Evolutionary conservation across 2,888 invertebrate genomes (phyloP).

Genomic region (Tetheella fluctuosa): DNA sequence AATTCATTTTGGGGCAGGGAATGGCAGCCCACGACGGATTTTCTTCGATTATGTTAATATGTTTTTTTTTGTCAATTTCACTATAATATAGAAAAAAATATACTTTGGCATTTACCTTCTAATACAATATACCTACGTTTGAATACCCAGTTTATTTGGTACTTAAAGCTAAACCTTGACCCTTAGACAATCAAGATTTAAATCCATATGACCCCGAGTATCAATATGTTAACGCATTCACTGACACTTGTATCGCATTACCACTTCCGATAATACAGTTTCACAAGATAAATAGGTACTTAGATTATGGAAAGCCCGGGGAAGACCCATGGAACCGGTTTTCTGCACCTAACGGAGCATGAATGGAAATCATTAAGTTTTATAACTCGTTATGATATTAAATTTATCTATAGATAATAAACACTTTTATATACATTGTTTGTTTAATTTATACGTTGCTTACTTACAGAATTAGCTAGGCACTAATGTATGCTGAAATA

Average conservation of each 20-base stretch:
- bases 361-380: conserved; percentile 23
- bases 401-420: not conserved
- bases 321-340: conserved; percentile 10
- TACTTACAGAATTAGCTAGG: not conserved
- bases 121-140: no score
- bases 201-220: no score
- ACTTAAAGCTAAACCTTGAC: no score
- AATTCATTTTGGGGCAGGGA: no score
- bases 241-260: not conserved
- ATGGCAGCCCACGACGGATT: no score
- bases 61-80: no score
- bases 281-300: not conserved
- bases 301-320: not conserved
- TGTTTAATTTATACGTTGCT: not conserved
- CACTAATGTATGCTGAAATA: not conserved
- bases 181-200: no score
- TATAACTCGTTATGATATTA: conserved; percentile 31
- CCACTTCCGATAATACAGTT: not conserved
- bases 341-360: conserved; percentile 11
- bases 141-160: no score
- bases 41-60: no score
- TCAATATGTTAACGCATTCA: no score
- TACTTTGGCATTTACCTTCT: no score
- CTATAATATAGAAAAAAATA: no score
- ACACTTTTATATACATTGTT: not conserved